Evolutionary conservation across 2,888 invertebrate species (phyloP), one percentile per base, ranked within the genome.

Genomic region (Philereme transversata): DNA sequence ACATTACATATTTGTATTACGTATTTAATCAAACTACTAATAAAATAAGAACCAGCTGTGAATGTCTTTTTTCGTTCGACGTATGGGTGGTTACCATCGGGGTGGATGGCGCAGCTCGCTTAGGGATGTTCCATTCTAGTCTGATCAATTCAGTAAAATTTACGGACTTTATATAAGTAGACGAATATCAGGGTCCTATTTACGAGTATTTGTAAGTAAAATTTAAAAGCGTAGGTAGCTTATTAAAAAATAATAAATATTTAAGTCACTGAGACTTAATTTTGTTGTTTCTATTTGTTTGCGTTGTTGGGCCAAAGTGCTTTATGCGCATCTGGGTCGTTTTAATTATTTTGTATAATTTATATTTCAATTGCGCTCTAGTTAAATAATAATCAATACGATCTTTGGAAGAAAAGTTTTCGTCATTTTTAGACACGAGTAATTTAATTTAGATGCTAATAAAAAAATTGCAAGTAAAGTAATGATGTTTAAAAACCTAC

Each of bases 141-240:
- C 52, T 44, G 50, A 51, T 65, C 61, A 58, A 45, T 41, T 54
- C 46, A 52, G 64, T 45, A 55, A 59, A 62, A 57, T 52, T 22
- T 43, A 51, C 6, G 57, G 61, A 70, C 70, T 78, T 70, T 75
- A 78, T 79, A 73, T 76, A 75, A 76, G 77, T 84, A 86, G 83
- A 76, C 78, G 74, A 84, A 82, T 77, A 87, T 84, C 88, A 88
- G 88, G 87, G 88, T 88, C 81, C 79, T 81, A 82, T 78, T 79
- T 79, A 84, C 76, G 77, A 82, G 79, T 57, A 81, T 80, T 79
- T 83, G 78, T 74, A 71, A 76, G 76, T 84, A 79, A 80, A 78
- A 73, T 70, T 75, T 76, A 77, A 82, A 71, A 68, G 75, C 62
- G 66, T 76, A 78, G 74, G 69, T 76, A 78, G 70, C 64, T 45